Base-by-base conservation (phyloP, 1,140 invertebrate species). In the Heterodera carotae region DNA sequence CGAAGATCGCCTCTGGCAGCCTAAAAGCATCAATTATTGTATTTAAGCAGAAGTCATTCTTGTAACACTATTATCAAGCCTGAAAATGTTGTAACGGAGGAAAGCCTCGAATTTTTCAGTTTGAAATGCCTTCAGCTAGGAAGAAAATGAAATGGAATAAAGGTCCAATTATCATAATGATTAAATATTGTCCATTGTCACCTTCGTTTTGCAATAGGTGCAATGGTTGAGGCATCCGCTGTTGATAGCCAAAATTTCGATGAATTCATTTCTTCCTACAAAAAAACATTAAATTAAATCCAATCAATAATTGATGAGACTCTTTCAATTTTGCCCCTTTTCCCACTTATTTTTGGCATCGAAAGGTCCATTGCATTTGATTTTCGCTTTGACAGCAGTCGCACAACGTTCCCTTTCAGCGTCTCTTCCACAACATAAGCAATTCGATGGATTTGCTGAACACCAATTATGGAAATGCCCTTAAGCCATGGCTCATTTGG, bases 181-280 rank as follows among this genome's bases (percentile, higher is more conserved):
- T 12, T 43, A 43, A 43, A 12, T 6, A 43, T 43, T 43, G 39
- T 62, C 18, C 60, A 7, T 1, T n/a, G 7, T 31, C 18, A 77
- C 94, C 88, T 98, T 98, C 0, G 96, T 99, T 89, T 98, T 98
- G 86, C 96, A 98, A 87, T 98, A 99, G 0, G 96, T 98, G 88
- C 97, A 99, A 82, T 97, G 94, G 89, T 99, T 99, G 5, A 99
- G 89, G 87, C 97, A 99, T 0, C 96, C 97, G 2, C 95, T 97
- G 88, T 95, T 98, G 22, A 99, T 97, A 0, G 97, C 92, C 80
- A 99, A 96, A 70, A 99, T 98, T 91, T 99, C 97, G 79, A 99
- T 93, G 0, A 98, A 89, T 5, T 94, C 94, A 90, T 99, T 99
- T 86, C 93, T 93, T 70, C 97, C 89, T 76, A 18, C 56, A 36